These are phyloP conservation scores for Dasypus novemcinctus DNA, from an alignment of 2,113 vertebrate genomes.

Conservation along the genomic window DNA sequence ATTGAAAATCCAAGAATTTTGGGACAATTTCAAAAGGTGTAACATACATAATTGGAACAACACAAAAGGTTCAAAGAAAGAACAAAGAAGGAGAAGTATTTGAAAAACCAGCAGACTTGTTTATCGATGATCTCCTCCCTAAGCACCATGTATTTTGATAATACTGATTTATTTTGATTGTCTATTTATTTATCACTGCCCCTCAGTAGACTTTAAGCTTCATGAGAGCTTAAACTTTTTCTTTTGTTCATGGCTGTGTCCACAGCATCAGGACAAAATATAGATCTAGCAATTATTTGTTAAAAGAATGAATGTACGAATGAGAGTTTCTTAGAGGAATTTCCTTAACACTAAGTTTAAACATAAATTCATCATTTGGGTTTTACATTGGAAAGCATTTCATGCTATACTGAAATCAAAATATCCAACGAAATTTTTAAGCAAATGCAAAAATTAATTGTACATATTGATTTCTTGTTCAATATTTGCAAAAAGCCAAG, in stretches of 20 bases:
- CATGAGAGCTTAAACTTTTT: not conserved
- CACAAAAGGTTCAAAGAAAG: not conserved
- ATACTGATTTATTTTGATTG: not conserved
- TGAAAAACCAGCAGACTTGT: not conserved
- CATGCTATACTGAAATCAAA: not conserved
- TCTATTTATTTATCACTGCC: not conserved
- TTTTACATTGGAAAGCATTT: not conserved
- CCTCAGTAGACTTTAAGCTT: not conserved
- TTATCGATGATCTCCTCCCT: not conserved
- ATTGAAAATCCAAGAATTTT: not conserved
- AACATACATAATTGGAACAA: not conserved
- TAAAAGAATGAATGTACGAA: not conserved
- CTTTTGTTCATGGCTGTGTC: not conserved
- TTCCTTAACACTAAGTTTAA: not conserved
- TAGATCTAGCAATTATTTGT: not conserved
- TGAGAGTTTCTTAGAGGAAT: not conserved
- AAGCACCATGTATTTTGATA: not conserved
- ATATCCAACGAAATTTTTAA: not conserved
- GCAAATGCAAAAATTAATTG: not conserved
- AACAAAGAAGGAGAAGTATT: not conserved
- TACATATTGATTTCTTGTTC: not conserved
- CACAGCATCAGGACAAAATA: not conserved
- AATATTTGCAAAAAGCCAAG: not conserved
- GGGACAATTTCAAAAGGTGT: not conserved
- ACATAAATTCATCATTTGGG: not conserved